phyloP scores from a whole-genome alignment of 1,140 invertebrate species.

The Anagrus nilaparvatae region DNA sequence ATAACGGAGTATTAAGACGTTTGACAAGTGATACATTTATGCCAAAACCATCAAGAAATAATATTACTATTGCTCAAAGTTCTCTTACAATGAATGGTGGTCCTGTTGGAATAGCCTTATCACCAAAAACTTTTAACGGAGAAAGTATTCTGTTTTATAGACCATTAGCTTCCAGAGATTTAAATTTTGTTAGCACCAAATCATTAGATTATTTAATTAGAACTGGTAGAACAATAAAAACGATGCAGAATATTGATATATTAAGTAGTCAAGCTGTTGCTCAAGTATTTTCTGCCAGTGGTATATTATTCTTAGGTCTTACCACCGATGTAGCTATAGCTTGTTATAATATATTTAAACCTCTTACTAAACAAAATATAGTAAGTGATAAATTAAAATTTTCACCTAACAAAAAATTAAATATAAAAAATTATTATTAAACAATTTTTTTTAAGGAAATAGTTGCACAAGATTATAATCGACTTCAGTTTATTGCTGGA shows the following conservation, averaged over 20 bases:
- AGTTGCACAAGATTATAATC: conserved; percentile 40
- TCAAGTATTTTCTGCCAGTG: conserved; percentile 28
- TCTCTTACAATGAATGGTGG: conserved; percentile 6
- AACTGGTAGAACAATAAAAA: conserved; percentile 10
- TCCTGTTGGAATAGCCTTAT: conserved; percentile 33
- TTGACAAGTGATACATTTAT: conserved; percentile 11
- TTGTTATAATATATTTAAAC: conserved; percentile 26
- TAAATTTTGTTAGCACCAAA: conserved; percentile 45
- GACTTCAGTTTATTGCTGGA: conserved; percentile 54
- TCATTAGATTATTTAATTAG: conserved; percentile 7
- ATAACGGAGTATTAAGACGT: no score
- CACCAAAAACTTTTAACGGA: conserved; percentile 48
- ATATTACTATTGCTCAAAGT: neutral
- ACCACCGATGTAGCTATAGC: conserved; percentile 23
- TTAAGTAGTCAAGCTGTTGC: conserved; percentile 22
- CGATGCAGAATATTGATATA: conserved; percentile 5
- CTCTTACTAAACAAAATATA: conserved; percentile 11
- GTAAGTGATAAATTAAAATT: no score
- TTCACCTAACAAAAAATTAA: no score
- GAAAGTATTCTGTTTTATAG: conserved; percentile 50
- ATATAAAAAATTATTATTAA: no score
- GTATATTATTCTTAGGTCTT: conserved; percentile 27
- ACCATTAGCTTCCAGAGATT: conserved; percentile 53
- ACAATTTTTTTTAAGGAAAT: conserved; percentile 32
- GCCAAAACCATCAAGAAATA: conserved; percentile 7